phyloP scores from a whole-genome alignment of 2,797 vertebrate species.

The Tamandua tetradactyla region DNA sequence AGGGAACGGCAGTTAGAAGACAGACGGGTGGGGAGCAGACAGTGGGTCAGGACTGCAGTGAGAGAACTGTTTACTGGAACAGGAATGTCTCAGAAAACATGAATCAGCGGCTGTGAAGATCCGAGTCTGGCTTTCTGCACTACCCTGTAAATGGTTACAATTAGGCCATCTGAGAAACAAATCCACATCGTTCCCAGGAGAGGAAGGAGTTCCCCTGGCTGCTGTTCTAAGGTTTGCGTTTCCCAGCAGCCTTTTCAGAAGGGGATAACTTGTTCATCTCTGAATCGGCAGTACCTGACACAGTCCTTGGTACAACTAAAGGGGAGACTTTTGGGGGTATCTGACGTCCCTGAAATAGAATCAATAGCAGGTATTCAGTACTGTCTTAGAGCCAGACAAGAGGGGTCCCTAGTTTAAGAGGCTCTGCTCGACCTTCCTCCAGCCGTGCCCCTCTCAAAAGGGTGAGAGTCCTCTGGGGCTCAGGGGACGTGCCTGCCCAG shows the following conservation, averaged over 20 bases:
- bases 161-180: background rate
- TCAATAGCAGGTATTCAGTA: background rate
- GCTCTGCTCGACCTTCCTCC: background rate
- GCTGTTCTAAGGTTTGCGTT: background rate
- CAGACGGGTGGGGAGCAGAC: background rate
- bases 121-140: slow-evolving; percentile 6
- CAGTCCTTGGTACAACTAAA: background rate
- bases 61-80: background rate
- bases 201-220: background rate
- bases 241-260: slow-evolving; percentile 27
- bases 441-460: background rate
- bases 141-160: background rate
- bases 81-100: background rate
- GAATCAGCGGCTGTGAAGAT: background rate
- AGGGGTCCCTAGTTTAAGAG: background rate
- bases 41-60: background rate
- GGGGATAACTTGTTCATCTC: too few relatives aligned
- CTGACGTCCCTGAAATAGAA: background rate
- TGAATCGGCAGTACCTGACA: background rate
- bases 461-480: background rate
- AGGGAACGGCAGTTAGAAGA: background rate
- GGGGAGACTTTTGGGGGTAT: background rate
- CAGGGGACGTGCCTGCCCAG: background rate
- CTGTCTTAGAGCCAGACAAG: background rate
- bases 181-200: background rate